Percentiles rank a stretch among this genome's conserved stretches.
Evolutionary conservation across 2,113 vertebrate genomes (phyloP).

Genomic region (Myiozetetes cayanensis): DNA sequence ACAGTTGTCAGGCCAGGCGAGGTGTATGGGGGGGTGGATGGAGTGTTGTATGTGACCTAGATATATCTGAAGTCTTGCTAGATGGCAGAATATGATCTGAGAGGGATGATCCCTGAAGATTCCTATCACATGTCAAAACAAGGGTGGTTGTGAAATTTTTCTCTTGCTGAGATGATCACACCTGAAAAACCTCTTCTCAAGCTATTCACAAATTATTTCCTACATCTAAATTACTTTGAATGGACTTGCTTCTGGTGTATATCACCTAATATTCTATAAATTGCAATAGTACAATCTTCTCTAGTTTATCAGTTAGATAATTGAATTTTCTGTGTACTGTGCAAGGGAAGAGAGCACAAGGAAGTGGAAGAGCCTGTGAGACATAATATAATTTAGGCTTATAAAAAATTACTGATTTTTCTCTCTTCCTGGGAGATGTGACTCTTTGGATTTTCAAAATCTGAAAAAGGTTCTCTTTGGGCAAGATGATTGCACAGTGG

Average conservation of each 20-base stretch:
- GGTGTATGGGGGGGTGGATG: neutral
- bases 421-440: neutral
- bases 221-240: neutral
- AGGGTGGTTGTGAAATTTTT: neutral
- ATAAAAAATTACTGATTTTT: neutral
- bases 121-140: neutral
- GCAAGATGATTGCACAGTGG: neutral
- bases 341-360: neutral
- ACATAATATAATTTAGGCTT: neutral
- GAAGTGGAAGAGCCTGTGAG: rapidly evolving
- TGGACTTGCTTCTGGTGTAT: neutral
- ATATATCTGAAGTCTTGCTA: neutral
- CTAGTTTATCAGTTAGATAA: neutral
- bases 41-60: neutral
- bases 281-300: rapidly evolving
- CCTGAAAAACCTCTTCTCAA: neutral
- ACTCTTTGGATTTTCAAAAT: neutral
- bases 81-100: neutral
- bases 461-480: neutral
- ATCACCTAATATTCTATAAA: neutral
- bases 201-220: neutral
- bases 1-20: neutral
- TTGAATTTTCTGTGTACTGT: neutral
- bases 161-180: neutral
- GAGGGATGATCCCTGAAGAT: neutral